These are phyloP conservation scores for Laticauda colubrina DNA, from an alignment of 2,113 vertebrate genomes.

Conservation along the genomic window DNA sequence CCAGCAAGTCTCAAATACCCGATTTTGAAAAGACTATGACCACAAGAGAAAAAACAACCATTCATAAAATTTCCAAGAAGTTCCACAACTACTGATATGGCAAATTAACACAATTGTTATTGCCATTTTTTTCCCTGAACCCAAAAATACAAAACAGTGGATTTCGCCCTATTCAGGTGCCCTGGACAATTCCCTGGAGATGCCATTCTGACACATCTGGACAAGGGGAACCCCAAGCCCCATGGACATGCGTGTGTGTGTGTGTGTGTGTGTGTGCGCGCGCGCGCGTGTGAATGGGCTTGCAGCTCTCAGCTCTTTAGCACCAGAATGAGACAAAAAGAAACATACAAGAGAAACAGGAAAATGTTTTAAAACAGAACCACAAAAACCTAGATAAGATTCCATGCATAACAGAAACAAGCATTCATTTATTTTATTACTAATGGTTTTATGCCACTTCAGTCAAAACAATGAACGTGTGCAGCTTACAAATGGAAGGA, in stretches of 20 bases:
- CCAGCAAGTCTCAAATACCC: neutral
- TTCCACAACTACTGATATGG: neutral
- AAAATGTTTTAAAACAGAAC: neutral
- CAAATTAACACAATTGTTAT: neutral
- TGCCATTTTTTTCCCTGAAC: neutral
- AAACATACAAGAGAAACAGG: neutral
- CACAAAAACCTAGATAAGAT: neutral
- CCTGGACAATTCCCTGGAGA: neutral
- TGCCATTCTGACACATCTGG: neutral
- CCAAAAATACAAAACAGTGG: neutral
- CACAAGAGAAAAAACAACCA: neutral
- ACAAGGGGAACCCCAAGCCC: neutral
- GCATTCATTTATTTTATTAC: neutral
- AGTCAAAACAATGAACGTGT: neutral
- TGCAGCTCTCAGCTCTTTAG: neutral
- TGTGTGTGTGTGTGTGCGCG: neutral
- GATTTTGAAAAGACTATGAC: conserved; percentile 4
- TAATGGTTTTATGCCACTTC: neutral
- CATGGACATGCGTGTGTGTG: neutral
- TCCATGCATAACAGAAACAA: neutral
- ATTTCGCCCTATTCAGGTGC: neutral
- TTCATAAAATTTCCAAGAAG: neutral
- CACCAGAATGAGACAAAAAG: neutral
- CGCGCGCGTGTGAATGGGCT: neutral
- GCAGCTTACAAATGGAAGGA: neutral